Evolutionary conservation across 2,888 invertebrate species (phyloP), one percentile per base, ranked within the genome.

Genomic region (Mesoligia furuncula): DNA sequence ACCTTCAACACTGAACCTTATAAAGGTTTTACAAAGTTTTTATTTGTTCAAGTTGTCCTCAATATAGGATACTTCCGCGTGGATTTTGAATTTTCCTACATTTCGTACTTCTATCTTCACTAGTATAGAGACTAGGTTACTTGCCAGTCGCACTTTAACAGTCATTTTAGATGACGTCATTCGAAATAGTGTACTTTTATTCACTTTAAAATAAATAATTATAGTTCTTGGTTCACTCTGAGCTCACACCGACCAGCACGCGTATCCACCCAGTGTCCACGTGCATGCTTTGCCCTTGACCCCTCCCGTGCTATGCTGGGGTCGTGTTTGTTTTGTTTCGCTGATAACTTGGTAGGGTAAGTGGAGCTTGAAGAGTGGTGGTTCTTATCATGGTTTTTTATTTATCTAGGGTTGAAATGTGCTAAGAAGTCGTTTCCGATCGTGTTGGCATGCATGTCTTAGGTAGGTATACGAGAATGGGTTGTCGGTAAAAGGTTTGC

Each of bases 211-310:
- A n/a, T n/a, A 45, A 48, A 64, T 17, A 7, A 20, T n/a, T 17
- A 31, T 17, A 65, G 0, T 65, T 64, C 73, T 75, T 87, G 81
- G 80, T 79, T 86, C 87, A 6, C 31, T 87, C n/a, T 42, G 31
- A 24, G 1, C 8, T 57, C 20, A 17, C 15, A 3, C 1, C 7
- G 3, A 24, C 24, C 8, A 64, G 75, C 83, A 87, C 79, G 85
- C 73, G 85, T 79, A 69, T 61, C 67, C 62, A 39, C 42, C 62
- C 75, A 36, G 36, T 31, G 27, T 83, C 79, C 86, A 85, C 86
- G 86, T 86, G 86, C 74, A 85, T 70, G n/a, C 39, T 17, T 2
- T 48, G 59, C 0, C 87, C 87, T 85, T 83, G 83, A 83, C 75
- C 80, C 57, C 72, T 27, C 66, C 62, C 36, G 66, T 79, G 71